phyloP scores from a whole-genome alignment of 2,888 invertebrate genomes.

The Caenorhabditis sinica region DNA sequence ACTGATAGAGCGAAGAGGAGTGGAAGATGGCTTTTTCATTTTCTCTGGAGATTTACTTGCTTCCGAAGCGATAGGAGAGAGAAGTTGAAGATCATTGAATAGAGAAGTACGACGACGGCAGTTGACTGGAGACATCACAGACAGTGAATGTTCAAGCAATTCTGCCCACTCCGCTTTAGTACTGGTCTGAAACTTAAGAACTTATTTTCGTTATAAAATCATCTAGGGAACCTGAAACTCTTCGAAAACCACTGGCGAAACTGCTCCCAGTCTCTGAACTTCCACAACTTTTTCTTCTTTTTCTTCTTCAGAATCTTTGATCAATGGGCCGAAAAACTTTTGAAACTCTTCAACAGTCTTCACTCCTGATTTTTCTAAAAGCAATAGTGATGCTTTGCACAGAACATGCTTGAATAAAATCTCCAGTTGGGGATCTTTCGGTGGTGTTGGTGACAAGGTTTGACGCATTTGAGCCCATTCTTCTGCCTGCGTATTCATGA shows the following conservation, averaged over 20 bases:
- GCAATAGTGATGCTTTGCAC: constrained; percentile 5
- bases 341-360: constrained; percentile 36
- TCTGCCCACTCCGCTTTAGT: constrained; percentile 13
- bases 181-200: constrained; percentile 5
- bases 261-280: background rate
- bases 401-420: constrained; percentile 9
- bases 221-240: constrained; percentile 27
- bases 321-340: background rate
- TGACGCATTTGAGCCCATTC: constrained; percentile 35
- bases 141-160: constrained; percentile 29
- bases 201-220: background rate
- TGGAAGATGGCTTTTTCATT: background rate
- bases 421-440: background rate
- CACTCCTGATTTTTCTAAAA: constrained; percentile 44
- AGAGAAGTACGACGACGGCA: constrained; percentile 43
- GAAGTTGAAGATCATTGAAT: constrained; percentile 33
- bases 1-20: background rate
- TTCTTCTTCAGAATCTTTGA: background rate
- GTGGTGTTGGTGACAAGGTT: background rate
- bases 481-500: constrained; percentile 14
- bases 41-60: constrained; percentile 34
- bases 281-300: constrained; percentile 1
- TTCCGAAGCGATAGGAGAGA: constrained; percentile 53
- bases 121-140: constrained; percentile 16
- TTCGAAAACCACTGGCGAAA: constrained; percentile 11